Evolutionary conservation across 2,113 vertebrate species (phyloP), one percentile per base, ranked within the genome.

Genomic region (Spea bombifrons): DNA sequence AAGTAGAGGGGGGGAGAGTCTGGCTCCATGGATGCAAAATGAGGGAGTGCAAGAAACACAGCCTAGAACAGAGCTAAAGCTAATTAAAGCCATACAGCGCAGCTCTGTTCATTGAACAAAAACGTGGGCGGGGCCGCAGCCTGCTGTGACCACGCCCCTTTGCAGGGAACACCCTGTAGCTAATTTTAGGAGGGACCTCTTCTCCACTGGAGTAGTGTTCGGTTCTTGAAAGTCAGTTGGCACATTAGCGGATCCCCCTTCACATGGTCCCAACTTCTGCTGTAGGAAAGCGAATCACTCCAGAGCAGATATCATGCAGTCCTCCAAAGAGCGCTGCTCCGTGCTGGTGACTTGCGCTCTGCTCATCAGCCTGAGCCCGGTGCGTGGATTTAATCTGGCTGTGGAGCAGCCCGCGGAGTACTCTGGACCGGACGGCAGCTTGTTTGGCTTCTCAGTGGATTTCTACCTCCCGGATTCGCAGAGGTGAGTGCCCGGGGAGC

Each of bases 371-470:
- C 86, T 87, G n/a, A 83, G 83, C 59, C 84, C 90, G 78, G 86
- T 86, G 48, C 88, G 90, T 53, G 89, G 85, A 81, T 97, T 96
- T 89, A 97, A 96, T 85, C 81, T 96, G 85, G 96, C 95, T 84
- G 86, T 88, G 79, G 91, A 94, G 84, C 91, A 88, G 81, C 95
- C 94, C 1, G 77, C 88, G 0, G 87, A 93, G 52, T 93, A 95
- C 73, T 85, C 85, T 13, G 95, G 96, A 83, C 90, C 94, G 44
- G 77, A 83, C 0, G 94, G 94, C 72, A 96, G 94, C 89, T 91
- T 92, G 81, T 97, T 96, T 81, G 95, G 96, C 82, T 97, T 95
- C 74, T 92, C 95, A 0, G 92, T 96, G 84, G 95, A 96, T 83
- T 97, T 96, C 88, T 96, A 96, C 85, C 88, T 92, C 87, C 91